Conservation (phyloP, 2,113 vertebrate species). For the Petrocephalus zakoni region DNA sequence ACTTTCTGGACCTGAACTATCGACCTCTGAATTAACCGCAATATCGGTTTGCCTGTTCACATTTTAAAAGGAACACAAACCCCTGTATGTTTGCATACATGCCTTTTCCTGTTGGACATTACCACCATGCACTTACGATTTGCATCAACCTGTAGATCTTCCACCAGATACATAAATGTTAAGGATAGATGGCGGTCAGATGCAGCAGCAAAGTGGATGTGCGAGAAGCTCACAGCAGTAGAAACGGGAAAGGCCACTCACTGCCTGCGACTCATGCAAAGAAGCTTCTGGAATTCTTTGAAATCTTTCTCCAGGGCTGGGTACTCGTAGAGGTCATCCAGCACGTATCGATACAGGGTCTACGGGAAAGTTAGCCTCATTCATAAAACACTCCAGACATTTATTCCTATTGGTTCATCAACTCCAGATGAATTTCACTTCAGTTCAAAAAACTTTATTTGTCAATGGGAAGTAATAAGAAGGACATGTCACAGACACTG, state of each 20-base stretch:
- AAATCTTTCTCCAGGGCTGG: slow-evolving; percentile 83
- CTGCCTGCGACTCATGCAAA: slow-evolving; percentile 86
- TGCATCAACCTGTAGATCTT: background rate
- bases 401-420: background rate
- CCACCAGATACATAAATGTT: background rate
- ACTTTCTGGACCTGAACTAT: background rate
- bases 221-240: background rate
- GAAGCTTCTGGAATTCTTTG: slow-evolving; percentile 85
- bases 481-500: background rate
- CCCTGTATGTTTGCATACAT: background rate
- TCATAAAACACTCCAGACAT: background rate
- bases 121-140: background rate
- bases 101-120: background rate
- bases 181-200: background rate
- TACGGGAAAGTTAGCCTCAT: slow-evolving; percentile 46
- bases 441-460: background rate
- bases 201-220: background rate
- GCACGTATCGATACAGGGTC: slow-evolving; percentile 81
- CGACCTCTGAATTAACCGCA: background rate
- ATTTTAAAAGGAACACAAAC: background rate
- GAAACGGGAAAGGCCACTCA: slow-evolving; percentile 56
- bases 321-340: slow-evolving; percentile 91
- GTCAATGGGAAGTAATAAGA: background rate
- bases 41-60: background rate
- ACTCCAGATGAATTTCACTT: background rate